Base-by-base conservation (phyloP, 2,888 invertebrate genomes). In the Lysandra bellargus region DNA sequence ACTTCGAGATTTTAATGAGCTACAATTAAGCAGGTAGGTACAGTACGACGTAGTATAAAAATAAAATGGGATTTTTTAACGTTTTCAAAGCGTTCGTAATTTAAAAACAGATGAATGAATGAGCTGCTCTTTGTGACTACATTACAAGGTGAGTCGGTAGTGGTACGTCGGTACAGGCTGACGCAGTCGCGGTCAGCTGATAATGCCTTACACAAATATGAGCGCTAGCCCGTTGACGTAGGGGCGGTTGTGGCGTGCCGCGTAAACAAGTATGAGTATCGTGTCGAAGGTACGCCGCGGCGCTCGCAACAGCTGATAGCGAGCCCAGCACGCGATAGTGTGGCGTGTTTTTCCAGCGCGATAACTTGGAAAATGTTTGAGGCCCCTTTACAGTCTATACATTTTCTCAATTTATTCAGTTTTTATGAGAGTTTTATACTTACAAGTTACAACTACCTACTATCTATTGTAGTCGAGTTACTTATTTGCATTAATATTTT, bases 321-420 rank as follows among this genome's bases (percentile, higher is more conserved):
- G 88, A 88, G 82, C 82, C 88, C 86, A 87, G 87, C 86, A 84
- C 84, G 87, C 90, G 92, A 92, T 92, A 91, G 86, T 87, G 88
- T 89, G 88, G 88, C 89, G 88, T 92, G 90, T 92, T 92, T 93
- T 94, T 90, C 90, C 90, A 88, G 87, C 83, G 87, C 87, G 91
- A 92, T 92, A 92, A 90, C 88, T 90, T 86, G 86, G 87, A 89
- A 89, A 90, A 88, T 86, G 85, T 83, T 83, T 84, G 88, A 82
- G 83, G 83, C 83, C 84, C 84, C 81, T 78, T 80, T 78, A 79
- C 82, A 79, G 79, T 81, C 77, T 53, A 80, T 80, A 77, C 79
- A 80, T 81, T 79, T 53, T 69, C 78, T 30, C 69, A 37, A 33
- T 57, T 14, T 57, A 57, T 57, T 30, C 30, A 30, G 30, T 23